phyloP scores from a whole-genome alignment of 2,888 invertebrate genomes.

The Limnephilus marmoratus region DNA sequence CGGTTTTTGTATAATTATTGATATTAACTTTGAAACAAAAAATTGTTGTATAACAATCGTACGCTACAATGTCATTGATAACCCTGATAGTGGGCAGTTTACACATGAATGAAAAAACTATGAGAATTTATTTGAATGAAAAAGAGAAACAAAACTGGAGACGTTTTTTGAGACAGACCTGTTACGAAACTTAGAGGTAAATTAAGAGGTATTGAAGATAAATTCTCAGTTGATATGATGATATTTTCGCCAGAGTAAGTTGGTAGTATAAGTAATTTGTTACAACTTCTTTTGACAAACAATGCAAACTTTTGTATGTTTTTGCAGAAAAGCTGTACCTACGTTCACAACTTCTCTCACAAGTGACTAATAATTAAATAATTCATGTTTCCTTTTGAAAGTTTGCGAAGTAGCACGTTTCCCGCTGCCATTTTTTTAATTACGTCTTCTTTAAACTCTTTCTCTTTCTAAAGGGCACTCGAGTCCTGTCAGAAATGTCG shows the following conservation, averaged over 20 bases:
- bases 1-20: too few relatives aligned
- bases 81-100: too few relatives aligned
- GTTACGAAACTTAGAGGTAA: background rate
- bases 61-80: too few relatives aligned
- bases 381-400: background rate
- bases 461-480: background rate
- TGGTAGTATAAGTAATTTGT: background rate
- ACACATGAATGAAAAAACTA: too few relatives aligned
- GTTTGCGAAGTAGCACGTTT: background rate
- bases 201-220: too few relatives aligned
- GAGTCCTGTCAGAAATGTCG: background rate
- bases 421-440: background rate
- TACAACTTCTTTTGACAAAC: background rate
- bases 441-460: background rate
- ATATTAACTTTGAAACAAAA: too few relatives aligned
- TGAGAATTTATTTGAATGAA: too few relatives aligned
- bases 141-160: too few relatives aligned
- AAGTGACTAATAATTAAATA: background rate
- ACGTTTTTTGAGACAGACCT: too few relatives aligned
- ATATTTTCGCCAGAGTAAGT: background rate
- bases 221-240: background rate
- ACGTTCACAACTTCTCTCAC: background rate
- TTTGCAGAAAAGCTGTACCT: background rate
- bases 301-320: background rate
- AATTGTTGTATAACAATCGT: too few relatives aligned